Evolutionary conservation across 2,888 invertebrate species (phyloP).

Genomic region (Sceliomorpha sp.): DNA sequence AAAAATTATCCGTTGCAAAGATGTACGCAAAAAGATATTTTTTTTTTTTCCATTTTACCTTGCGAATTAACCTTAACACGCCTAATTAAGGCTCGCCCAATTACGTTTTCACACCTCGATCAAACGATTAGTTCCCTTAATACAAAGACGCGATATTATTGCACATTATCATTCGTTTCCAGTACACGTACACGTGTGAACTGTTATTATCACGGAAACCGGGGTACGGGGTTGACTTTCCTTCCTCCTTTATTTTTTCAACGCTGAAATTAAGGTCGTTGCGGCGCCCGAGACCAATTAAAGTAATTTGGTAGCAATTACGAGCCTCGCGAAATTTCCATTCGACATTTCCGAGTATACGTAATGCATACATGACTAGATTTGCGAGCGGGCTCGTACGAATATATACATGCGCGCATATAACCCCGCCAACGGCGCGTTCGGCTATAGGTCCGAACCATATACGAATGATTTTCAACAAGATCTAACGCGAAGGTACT

Average conservation of each 20-base stretch:
- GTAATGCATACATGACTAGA: conserved; percentile 2
- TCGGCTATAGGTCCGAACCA: not conserved
- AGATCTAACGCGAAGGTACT: too few species aligned
- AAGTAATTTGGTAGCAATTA: conserved; percentile 19
- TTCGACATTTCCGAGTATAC: conserved; percentile 9
- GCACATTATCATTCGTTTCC: not conserved
- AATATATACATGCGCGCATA: not conserved
- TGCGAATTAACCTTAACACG: too few species aligned
- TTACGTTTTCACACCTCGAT: too few species aligned
- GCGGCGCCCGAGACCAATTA: conserved; percentile 10
- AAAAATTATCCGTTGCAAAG: too few species aligned
- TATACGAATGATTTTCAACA: too few species aligned
- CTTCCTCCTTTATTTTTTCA: not conserved
- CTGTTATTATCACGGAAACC: conserved; percentile 6
- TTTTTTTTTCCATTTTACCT: too few species aligned
- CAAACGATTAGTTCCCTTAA: too few species aligned
- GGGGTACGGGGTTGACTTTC: not conserved
- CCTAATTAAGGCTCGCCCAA: too few species aligned
- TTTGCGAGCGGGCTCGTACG: not conserved
- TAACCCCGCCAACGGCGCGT: too few species aligned
- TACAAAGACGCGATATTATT: too few species aligned
- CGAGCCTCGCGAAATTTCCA: conserved; percentile 11
- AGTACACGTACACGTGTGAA: conserved; percentile 5
- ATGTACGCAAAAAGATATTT: too few species aligned
- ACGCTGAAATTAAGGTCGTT: conserved; percentile 6